A percentile compares a stretch with the other conserved stretches of the same genome.
These are phyloP conservation scores for Notodonta dromedarius DNA, from an alignment of 2,888 invertebrate genomes.

Conservation along the genomic window DNA sequence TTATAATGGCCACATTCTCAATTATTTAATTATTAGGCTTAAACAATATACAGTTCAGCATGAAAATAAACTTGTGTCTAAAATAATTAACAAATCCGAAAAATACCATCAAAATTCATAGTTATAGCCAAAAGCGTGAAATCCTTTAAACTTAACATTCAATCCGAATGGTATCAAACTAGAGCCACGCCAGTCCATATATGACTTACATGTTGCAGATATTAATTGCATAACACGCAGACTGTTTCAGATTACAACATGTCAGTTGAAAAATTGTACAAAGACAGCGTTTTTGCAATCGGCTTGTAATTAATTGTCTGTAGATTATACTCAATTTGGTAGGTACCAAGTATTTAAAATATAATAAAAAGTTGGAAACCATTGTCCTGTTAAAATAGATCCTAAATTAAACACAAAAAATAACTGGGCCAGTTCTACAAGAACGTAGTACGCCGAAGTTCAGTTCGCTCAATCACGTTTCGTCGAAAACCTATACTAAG, in stretches of 20 bases:
- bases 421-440: no score
- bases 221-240: constrained; percentile 5
- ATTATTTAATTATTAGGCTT: no score
- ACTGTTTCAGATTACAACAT: constrained; percentile 4
- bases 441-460: no score
- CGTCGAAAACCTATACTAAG: no score
- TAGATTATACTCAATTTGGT: not conserved
- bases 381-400: no score
- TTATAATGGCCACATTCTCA: no score
- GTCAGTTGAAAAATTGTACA: not conserved
- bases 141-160: not conserved
- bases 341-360: no score
- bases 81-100: not conserved
- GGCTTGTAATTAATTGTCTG: not conserved
- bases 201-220: constrained; percentile 2
- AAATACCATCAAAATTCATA: not conserved
- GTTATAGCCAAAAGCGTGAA: not conserved
- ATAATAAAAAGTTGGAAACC: no score
- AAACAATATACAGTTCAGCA: no score
- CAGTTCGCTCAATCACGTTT: no score
- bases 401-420: no score
- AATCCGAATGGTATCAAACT: not conserved
- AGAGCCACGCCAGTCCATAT: not conserved
- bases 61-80: no score
- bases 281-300: constrained; percentile 5